These are phyloP conservation scores for Sphaerodactylus townsendi DNA, from an alignment of 2,113 vertebrate genomes.

Conservation along the genomic window DNA sequence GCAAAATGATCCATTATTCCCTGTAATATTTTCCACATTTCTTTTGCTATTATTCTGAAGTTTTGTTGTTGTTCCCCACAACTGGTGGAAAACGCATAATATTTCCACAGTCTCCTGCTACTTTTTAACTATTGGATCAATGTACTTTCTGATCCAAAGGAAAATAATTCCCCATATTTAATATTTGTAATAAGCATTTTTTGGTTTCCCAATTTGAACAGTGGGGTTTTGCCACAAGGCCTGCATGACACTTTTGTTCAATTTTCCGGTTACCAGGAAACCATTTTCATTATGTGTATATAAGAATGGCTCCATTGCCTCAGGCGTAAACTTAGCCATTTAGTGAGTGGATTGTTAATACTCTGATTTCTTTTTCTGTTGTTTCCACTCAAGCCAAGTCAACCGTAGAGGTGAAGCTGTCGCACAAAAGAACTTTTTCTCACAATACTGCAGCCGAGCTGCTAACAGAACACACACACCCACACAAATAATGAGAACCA, in stretches of 20 bases:
- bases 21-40: slow-evolving; percentile 14
- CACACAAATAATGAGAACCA: not conserved
- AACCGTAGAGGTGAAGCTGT: not conserved
- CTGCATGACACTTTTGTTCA: not conserved
- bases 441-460: not conserved
- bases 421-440: not conserved
- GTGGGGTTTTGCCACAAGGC: not conserved
- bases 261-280: slow-evolving; percentile 13
- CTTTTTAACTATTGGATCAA: not conserved
- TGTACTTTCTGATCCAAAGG: slow-evolving; percentile 10
- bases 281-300: not conserved
- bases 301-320: not conserved
- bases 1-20: not conserved
- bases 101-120: not conserved
- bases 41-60: not conserved
- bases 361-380: not conserved
- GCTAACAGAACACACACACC: not conserved
- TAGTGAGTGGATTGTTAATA: not conserved
- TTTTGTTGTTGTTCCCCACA: not conserved
- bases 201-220: not conserved
- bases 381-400: slow-evolving; percentile 37
- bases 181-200: not conserved
- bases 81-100: not conserved
- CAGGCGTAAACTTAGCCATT: not conserved
- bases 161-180: not conserved